Evolutionary conservation across 2,888 invertebrate species (phyloP).

Genomic region (Drosophila meridiana): DNA sequence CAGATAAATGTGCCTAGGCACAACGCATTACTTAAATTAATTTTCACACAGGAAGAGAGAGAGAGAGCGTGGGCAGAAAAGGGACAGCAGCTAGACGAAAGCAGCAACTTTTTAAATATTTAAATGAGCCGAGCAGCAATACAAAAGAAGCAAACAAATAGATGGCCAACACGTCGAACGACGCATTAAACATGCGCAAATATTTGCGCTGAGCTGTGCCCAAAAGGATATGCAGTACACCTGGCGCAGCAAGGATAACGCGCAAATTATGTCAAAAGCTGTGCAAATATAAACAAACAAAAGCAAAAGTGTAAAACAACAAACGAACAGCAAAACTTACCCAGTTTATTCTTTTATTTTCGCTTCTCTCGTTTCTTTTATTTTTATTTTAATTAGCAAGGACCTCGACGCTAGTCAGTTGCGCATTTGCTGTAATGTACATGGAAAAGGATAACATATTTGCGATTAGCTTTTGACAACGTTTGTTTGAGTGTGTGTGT

Average conservation of each 20-base stretch:
- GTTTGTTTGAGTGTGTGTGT: constrained; percentile 23
- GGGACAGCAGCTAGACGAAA: constrained; percentile 37
- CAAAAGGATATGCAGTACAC: constrained; percentile 46
- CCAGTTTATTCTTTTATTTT: constrained; percentile 20
- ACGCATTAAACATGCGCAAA: constrained; percentile 78
- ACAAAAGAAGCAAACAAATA: constrained; percentile 64
- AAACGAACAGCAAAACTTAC: constrained; percentile 44
- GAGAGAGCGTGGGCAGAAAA: constrained; percentile 18
- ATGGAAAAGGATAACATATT: constrained; percentile 55
- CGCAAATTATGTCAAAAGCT: constrained; percentile 69
- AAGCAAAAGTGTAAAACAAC: constrained; percentile 18
- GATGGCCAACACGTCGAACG: constrained; percentile 78
- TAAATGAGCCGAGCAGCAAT: constrained; percentile 65
- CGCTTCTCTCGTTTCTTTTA: not conserved
- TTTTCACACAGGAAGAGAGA: constrained; percentile 53
- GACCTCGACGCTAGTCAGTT: constrained; percentile 25
- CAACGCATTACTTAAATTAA: constrained; percentile 81
- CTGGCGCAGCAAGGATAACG: constrained; percentile 54
- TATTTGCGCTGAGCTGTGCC: constrained; percentile 58
- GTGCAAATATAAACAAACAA: constrained; percentile 50
- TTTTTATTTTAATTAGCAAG: constrained; percentile 57
- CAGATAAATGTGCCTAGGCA: constrained; percentile 70
- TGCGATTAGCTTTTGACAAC: constrained; percentile 62
- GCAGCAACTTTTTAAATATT: constrained; percentile 72
- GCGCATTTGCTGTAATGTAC: constrained; percentile 59